Conservation (phyloP, 2,113 vertebrate species). For the Urocolius indicus region DNA sequence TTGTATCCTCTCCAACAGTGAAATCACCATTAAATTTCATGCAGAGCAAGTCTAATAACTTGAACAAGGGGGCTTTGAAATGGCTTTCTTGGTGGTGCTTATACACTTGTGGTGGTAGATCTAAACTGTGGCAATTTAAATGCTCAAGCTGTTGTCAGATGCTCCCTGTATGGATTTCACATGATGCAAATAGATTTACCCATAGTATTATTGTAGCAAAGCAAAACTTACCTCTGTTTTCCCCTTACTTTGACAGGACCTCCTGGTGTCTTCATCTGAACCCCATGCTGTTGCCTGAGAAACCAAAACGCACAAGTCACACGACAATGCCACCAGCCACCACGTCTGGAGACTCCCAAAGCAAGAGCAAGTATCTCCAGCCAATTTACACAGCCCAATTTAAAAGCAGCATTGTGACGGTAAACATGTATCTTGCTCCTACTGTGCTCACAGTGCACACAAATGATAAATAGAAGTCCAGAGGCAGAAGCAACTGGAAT, state of each 20-base stretch:
- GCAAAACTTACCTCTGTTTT: constrained; percentile 92
- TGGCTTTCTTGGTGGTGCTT: background rate
- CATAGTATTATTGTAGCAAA: background rate
- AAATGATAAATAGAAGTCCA: constrained; percentile 69
- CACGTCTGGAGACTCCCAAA: constrained; percentile 3
- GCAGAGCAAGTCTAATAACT: constrained; percentile 23
- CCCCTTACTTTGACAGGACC: constrained; percentile 99
- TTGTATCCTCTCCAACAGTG: background rate
- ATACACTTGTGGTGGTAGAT: background rate
- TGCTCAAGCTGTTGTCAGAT: background rate
- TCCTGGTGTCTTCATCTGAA: constrained; percentile 94
- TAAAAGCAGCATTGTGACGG: background rate
- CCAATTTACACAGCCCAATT: constrained; percentile 33
- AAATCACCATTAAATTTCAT: constrained; percentile 35
- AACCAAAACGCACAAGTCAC: constrained; percentile 77
- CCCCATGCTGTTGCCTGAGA: constrained; percentile 95
- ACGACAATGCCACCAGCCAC: background rate
- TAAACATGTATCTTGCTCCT: constrained; percentile 47
- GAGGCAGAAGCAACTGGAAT: constrained; percentile 57
- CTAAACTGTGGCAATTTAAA: background rate
- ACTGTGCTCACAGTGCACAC: constrained; percentile 81
- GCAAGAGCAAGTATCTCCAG: constrained; percentile 4
- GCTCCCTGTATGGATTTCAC: background rate
- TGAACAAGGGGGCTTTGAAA: background rate
- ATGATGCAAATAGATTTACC: constrained; percentile 33